phyloP scores from a whole-genome alignment of 2,113 vertebrate genomes.

The Cyanocitta stelleri region DNA sequence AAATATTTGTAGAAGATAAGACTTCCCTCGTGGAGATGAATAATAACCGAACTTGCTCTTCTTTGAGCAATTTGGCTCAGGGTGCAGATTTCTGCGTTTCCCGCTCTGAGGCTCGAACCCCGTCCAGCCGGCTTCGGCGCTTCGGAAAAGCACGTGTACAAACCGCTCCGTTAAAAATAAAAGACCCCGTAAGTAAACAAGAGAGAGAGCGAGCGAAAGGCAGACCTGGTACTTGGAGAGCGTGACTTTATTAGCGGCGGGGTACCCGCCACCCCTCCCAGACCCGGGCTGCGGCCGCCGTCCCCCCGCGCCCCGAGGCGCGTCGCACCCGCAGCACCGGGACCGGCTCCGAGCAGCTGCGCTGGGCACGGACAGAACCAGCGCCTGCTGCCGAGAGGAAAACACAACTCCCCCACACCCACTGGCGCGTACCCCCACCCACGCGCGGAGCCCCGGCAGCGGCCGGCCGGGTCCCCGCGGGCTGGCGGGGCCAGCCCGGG shows the following conservation, averaged over 20 bases:
- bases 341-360: background rate
- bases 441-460: background rate
- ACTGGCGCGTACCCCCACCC: background rate
- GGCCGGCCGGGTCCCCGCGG: background rate
- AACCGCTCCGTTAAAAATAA: slow-evolving; percentile 47
- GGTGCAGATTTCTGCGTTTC: slow-evolving; percentile 32
- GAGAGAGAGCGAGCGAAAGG: background rate
- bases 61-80: slow-evolving; percentile 46
- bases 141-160: slow-evolving; percentile 35
- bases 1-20: slow-evolving; percentile 74
- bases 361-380: background rate
- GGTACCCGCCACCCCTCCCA: background rate
- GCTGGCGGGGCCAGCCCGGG: background rate
- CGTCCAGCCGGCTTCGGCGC: background rate
- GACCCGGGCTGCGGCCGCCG: background rate
- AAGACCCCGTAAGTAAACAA: slow-evolving; percentile 22
- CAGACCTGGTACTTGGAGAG: background rate
- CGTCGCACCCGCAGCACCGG: background rate
- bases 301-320: background rate
- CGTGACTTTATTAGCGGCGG: background rate
- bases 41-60: slow-evolving; percentile 61
- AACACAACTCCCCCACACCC: background rate
- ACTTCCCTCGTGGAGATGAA: slow-evolving; percentile 65
- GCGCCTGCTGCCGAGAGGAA: background rate
- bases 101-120: slow-evolving; percentile 30